Evolutionary conservation across 2,797 vertebrate species (phyloP), one percentile per base, ranked within the genome.

Genomic region (Tokudaia muenninki): DNA sequence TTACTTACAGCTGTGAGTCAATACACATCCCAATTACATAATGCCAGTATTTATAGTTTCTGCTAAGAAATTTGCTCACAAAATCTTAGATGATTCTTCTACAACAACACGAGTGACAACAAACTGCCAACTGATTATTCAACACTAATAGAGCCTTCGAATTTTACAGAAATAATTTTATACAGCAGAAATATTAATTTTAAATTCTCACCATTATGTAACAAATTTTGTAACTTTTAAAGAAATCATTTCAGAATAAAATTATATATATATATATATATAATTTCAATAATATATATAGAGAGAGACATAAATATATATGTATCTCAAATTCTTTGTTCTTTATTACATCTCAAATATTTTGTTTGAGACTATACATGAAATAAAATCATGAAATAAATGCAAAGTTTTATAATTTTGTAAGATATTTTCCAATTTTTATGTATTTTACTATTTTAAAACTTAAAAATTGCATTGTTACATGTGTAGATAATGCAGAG

Each of bases 71-170:
- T 50, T 95, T 93, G n/a, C 17, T 92, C 26, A 22, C 5, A 50
- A 74, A 82, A 77, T 47, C 34, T 94, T 94, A 34, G 14, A 26
- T 91, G 3, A 75, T 86, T 91, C 22, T 67, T 55, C 19, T 93
- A 50, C 2, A 84, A 1, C 55, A 90, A 52, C 0, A 78, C 1
- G 34, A 59, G 1, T 24, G 44, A 34, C 67, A 90, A 59, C 4
- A 17, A 92, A 55, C 19, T 59, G 7, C 37, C 19, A 63, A 87
- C 61, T 29, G 74, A 75, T 55, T 57, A 52, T 22, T 29, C 59
- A 61, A 47, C 3, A 19, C 6, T 47, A 94, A 79, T 55, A 21
- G 79, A 89, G 86, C 75, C 41, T 37, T 34, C 4, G 12, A 55
- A 29, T 67, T 67, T 61, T 41, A 77, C 1, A 47, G 6, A 47